phyloP scores from a whole-genome alignment of 2,797 vertebrate genomes.

The Lepus townsendii region DNA sequence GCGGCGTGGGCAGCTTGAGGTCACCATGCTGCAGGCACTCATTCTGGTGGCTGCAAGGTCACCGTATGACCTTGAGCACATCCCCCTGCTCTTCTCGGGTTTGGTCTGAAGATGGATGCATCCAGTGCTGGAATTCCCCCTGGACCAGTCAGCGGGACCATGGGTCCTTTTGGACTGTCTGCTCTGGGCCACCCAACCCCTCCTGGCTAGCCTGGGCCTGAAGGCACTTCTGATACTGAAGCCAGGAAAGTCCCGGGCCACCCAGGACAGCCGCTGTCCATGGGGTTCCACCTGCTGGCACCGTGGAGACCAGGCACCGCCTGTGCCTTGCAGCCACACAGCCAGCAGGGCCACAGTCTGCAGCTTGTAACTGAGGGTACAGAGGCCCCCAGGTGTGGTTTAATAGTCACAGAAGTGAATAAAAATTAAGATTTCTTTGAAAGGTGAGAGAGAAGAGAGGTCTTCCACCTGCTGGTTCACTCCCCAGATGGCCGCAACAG shows the following conservation, averaged over 20 bases:
- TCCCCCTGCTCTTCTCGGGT: neutral
- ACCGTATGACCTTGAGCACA: neutral
- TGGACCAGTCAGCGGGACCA: too few relatives aligned
- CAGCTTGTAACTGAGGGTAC: neutral
- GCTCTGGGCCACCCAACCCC: neutral
- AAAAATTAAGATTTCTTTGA: too few relatives aligned
- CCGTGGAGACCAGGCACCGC: rapidly evolving
- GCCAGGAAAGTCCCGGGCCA: neutral
- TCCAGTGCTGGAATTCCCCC: too few relatives aligned
- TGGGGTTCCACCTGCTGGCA: neutral
- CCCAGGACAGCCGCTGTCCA: neutral
- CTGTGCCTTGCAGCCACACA: neutral
- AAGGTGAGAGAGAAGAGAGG: too few relatives aligned
- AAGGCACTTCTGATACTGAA: neutral
- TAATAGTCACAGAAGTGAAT: neutral
- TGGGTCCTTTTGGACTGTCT: neutral
- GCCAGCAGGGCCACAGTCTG: neutral
- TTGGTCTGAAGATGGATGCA: neutral
- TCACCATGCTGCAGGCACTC: neutral
- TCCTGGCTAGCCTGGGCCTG: neutral
- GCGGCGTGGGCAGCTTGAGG: neutral
- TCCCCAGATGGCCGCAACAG: too few relatives aligned
- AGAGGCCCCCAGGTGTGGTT: neutral
- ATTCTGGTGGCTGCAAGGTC: too few relatives aligned
- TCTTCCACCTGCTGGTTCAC: too few relatives aligned